Evolutionary conservation across 2,797 vertebrate species (phyloP).

Genomic region (Galago senegalensis): DNA sequence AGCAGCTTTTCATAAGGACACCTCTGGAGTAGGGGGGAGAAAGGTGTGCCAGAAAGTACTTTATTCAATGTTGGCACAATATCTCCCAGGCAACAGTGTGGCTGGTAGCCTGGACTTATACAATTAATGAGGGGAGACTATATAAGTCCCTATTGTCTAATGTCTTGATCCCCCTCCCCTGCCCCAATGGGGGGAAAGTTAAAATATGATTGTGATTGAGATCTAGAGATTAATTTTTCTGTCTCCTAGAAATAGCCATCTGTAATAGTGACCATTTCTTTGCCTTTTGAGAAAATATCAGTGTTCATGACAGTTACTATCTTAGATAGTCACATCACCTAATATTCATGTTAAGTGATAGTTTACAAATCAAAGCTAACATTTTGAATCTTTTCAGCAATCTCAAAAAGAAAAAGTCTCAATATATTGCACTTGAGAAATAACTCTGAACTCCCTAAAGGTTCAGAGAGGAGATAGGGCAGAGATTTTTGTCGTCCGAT

Average conservation of each 20-base stretch:
- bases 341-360: background rate
- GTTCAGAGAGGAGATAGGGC: background rate
- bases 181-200: background rate
- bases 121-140: background rate
- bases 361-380: conserved; percentile 21
- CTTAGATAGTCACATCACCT: background rate
- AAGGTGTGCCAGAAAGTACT: background rate
- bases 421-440: conserved; percentile 24
- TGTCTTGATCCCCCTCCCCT: background rate
- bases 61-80: background rate
- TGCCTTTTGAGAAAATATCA: conserved; percentile 2
- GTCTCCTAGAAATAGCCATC: conserved; percentile 51
- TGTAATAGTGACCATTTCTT: background rate
- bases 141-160: background rate
- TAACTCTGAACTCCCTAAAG: background rate
- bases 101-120: background rate
- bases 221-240: background rate
- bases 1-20: background rate
- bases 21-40: background rate
- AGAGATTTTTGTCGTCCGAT: background rate
- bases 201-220: background rate
- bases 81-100: background rate
- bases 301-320: background rate
- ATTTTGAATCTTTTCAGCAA: conserved; percentile 45
- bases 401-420: conserved; percentile 38